Evolutionary conservation across 2,113 vertebrate genomes (phyloP).

Genomic region (Heptranchias perlo): DNA sequence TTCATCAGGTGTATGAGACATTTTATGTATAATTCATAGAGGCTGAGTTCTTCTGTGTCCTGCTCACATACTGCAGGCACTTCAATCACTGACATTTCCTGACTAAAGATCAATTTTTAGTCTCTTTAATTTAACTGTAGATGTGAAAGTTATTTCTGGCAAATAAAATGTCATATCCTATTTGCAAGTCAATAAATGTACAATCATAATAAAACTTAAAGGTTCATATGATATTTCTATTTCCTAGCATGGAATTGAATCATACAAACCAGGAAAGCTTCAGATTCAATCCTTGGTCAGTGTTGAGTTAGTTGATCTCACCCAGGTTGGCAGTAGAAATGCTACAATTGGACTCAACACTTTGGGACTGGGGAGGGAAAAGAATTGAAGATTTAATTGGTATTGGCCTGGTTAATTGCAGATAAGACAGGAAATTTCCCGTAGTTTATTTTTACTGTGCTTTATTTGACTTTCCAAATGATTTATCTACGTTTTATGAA

Average conservation of each 20-base stretch:
- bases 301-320: neutral
- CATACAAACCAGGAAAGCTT: neutral
- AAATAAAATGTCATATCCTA: constrained; percentile 13
- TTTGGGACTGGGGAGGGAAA: neutral
- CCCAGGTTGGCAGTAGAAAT: neutral
- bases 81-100: constrained; percentile 7
- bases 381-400: neutral
- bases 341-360: neutral
- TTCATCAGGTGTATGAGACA: neutral
- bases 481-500: neutral
- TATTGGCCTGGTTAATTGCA: neutral
- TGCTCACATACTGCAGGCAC: neutral
- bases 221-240: neutral
- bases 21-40: constrained; percentile 3
- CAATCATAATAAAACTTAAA: constrained; percentile 16
- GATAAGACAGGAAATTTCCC: neutral
- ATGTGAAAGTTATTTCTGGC: constrained; percentile 14
- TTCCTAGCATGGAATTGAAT: neutral
- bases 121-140: neutral
- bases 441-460: neutral
- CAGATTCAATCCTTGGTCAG: neutral
- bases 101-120: constrained; percentile 9
- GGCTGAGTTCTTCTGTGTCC: neutral
- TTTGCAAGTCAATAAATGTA: constrained; percentile 19
- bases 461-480: neutral